Base-by-base conservation (phyloP, 2,888 invertebrate species). In the Stenolophus ochropezus region DNA sequence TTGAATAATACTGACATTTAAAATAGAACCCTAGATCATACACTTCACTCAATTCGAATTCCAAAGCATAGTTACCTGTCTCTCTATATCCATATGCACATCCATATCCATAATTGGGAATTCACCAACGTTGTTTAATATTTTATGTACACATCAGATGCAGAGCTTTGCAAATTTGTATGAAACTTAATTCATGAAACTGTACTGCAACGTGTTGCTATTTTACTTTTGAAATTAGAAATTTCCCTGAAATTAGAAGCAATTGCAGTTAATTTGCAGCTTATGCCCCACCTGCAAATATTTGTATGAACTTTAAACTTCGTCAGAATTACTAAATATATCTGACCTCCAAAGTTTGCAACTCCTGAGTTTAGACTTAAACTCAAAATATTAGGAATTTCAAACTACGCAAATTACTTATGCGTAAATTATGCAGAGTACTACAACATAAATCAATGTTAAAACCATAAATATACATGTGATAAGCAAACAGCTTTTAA, bases 281-380 rank as follows among this genome's bases (percentile, higher is more conserved):
- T 8, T 61, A 61, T 11, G 20, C 56, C 11, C 20, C 56, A 56
- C 61, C 4, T 61, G 25, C 14, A 61, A 61, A 61, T 14, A 61
- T 61, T 61, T 61, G 61, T 25, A 14, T 23, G 4, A 61, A 11
- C 23, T 61, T 61, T 61, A 6, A 61, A 11, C 61, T 61, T 61
- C n/a, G 61, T 25, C 25, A 61, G 61, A 25, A 61, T 61, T 23
- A 61, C 61, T 61, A 61, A 61, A 61, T 61, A 61, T 25, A 61
- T 61, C 61, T 61, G 61, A 61, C 61, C 61, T 61, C 61, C 25
- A 61, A 61, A 61, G 61, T 61, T 61, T 8, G 61, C 3, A 61
- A 25, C 23, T 42, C 8, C 11, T 42, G 33, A 42, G 33, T 42
- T 42, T 42, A 42, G 4, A 42, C 33, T 42, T 42, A 42, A 42